A percentile compares a stretch with the other conserved stretches of the same genome.
Evolutionary conservation across 2,113 vertebrate species (phyloP).

Genomic region (Eidolon helvum): DNA sequence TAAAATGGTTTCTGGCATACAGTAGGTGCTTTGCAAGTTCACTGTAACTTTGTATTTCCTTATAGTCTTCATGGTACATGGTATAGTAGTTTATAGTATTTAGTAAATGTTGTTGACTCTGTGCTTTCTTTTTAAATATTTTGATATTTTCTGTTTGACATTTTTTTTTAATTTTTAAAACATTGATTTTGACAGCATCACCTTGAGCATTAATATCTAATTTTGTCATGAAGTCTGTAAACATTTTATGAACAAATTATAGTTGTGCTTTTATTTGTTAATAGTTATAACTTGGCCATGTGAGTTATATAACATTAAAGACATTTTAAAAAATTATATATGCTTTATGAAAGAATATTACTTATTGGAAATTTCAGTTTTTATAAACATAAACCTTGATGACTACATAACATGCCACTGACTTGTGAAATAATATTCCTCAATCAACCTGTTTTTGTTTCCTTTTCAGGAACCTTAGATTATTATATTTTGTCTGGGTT

Average conservation of each 20-base stretch:
- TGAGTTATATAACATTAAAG: not conserved
- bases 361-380: not conserved
- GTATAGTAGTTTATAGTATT: not conserved
- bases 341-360: not conserved
- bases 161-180: constrained; percentile 18
- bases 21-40: not conserved
- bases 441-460: not conserved
- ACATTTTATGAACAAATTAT: not conserved
- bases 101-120: not conserved
- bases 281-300: not conserved
- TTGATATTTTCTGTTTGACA: not conserved
- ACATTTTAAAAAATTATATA: not conserved
- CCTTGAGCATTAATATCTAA: not conserved
- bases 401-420: not conserved
- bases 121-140: not conserved
- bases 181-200: not conserved
- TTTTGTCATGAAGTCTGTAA: not conserved
- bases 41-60: constrained; percentile 21
- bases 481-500: not conserved
- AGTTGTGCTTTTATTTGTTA: not conserved
- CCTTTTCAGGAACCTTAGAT: not conserved
- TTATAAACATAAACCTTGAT: not conserved
- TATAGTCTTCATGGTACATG: not conserved
- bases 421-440: not conserved
- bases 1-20: not conserved